Evolutionary conservation across 2,888 invertebrate genomes (phyloP).

Genomic region (Apodemia duryi): DNA sequence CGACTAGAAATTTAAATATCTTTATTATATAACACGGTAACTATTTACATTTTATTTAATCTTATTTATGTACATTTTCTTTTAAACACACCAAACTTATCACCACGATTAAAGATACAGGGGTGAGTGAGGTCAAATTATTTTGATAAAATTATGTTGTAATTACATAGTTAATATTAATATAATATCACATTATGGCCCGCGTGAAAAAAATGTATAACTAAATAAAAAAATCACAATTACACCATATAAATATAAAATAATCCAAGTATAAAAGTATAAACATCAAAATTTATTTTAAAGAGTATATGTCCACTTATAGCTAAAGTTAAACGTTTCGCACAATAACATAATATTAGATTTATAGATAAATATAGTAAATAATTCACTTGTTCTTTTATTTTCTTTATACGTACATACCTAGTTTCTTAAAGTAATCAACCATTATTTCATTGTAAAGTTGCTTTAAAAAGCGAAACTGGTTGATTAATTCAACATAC

Average conservation of each 20-base stretch:
- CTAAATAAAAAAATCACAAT: constrained; percentile 2
- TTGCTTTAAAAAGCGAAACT: no score
- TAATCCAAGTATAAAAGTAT: not conserved
- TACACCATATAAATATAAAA: not conserved
- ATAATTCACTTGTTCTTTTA: no score
- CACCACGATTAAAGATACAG: not conserved
- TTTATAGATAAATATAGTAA: not conserved
- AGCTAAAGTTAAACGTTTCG: not conserved
- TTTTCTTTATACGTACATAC: no score
- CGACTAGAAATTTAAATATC: constrained; percentile 37
- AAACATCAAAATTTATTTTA: not conserved
- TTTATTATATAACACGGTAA: constrained; percentile 28
- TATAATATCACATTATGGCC: constrained; percentile 15
- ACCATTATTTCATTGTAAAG: no score
- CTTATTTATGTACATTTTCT: constrained; percentile 23
- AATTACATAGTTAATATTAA: constrained; percentile 10
- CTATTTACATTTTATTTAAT: constrained; percentile 29
- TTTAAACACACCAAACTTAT: constrained; percentile 10
- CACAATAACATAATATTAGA: not conserved
- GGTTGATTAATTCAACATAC: no score
- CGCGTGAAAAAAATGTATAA: constrained; percentile 5
- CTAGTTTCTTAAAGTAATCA: no score
- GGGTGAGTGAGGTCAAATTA: constrained; percentile 4
- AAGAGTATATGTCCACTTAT: not conserved
- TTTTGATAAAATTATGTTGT: constrained; percentile 2